Evolutionary conservation across 2,113 vertebrate species (phyloP), one percentile per base, ranked within the genome.

Genomic region (Meleagris gallopavo): DNA sequence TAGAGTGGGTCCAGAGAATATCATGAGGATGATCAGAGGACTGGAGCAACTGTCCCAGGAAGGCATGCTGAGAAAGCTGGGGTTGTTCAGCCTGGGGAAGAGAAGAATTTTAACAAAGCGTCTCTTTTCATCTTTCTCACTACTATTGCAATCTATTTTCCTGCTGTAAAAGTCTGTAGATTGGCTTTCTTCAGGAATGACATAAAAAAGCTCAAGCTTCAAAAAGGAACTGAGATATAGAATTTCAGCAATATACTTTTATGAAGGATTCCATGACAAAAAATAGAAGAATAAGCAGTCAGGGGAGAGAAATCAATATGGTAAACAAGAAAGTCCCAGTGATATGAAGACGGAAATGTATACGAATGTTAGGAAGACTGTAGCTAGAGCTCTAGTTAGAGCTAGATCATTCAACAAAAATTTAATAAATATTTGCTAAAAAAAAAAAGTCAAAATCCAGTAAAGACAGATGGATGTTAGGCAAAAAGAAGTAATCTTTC

Each of bases 241-340:
- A 92, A 67, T 66, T 41, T 62, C 71, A 96, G 29, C 18, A 79
- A 61, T 9, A 3, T 36, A 36, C 60, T 79, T 78, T 83, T 65
- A 43, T 72, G 66, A 79, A 84, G 84, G 25, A 4, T 6, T 24
- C 5, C 32, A 22, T 38, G 12, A 43, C 19, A 89, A 89, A 58
- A 79, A 38, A 27, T 25, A 88, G 52, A 65, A 82, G 20, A 89
- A 40, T 52, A 58, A 89, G 69, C 52, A 20, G 5, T 64, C 34
- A 46, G 11, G 10, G 3, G 1, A 4, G 0, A 5, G 25, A 6
- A 8, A 24, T 62, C 50, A 88, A 40, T 54, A 54, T 14, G 7
- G 6, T 45, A 43, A 67, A 61, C 13, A 18, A 83, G 60, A 64
- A 46, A 65, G 6, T 24, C 8, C 4, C 32, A 69, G 18, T 61